These are phyloP conservation scores for Dermochelys coriacea DNA, from an alignment of 2,797 vertebrate genomes.

Conservation along the genomic window DNA sequence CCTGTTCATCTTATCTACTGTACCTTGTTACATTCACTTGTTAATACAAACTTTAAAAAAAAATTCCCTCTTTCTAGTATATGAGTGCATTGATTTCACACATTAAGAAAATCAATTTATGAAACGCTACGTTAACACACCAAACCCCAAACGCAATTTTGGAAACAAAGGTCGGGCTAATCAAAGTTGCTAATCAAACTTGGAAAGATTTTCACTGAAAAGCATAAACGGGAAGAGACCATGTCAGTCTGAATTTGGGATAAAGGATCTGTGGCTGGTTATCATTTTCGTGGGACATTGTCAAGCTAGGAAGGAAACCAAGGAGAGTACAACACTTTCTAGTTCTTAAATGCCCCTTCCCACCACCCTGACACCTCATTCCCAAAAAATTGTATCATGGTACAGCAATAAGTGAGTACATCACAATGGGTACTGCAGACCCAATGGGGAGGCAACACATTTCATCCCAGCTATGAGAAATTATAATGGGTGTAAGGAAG, in stretches of 20 bases:
- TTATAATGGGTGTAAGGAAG: background rate
- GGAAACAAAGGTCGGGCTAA: constrained; percentile 75
- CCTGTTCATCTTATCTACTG: background rate
- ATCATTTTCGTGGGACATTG: background rate
- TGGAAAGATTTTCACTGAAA: constrained; percentile 78
- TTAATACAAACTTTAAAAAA: background rate
- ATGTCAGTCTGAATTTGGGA: constrained; percentile 43
- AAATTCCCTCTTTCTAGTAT: constrained; percentile 6
- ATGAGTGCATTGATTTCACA: constrained; percentile 45
- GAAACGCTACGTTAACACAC: constrained; percentile 70
- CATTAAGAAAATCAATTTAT: constrained; percentile 60
- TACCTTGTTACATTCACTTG: accelerated
- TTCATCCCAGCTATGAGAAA: background rate
- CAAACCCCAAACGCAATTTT: constrained; percentile 69
- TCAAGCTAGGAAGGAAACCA: background rate
- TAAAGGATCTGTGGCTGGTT: background rate
- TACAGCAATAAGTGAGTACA: background rate
- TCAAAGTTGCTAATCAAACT: constrained; percentile 78
- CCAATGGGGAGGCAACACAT: background rate
- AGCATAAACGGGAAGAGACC: constrained; percentile 63
- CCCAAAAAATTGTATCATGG: background rate
- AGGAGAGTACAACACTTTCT: accelerated
- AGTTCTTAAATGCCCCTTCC: accelerated
- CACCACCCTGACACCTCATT: accelerated
- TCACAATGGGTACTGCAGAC: background rate